Conservation (phyloP, 2,113 vertebrate species). For the Cromileptes altivelis region DNA sequence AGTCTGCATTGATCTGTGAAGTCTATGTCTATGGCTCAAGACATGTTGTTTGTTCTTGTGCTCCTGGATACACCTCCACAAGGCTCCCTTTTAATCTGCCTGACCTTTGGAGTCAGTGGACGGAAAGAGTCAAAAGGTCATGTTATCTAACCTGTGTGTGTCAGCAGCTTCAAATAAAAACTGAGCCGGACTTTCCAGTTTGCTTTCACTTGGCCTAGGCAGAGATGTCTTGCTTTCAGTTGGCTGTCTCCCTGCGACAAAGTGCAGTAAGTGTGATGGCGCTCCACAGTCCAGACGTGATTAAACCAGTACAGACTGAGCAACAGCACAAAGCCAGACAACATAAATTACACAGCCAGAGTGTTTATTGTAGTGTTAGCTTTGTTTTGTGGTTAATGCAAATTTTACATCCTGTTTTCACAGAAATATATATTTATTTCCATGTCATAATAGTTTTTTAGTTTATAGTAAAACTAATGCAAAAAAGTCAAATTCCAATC, state of each 20-base stretch:
- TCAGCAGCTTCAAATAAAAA: constrained; percentile 58
- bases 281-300: neutral
- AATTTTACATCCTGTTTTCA: neutral
- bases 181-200: neutral
- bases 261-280: neutral
- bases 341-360: neutral
- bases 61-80: constrained; percentile 10
- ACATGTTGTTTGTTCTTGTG: constrained; percentile 14
- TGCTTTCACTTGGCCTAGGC: neutral
- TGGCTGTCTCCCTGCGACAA: neutral
- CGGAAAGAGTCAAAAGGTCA: constrained; percentile 49
- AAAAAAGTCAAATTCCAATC: too few relatives aligned
- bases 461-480: neutral
- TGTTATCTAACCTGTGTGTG: constrained; percentile 18
- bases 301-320: neutral
- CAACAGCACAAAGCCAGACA: neutral
- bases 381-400: neutral
- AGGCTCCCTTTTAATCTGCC: constrained; percentile 32
- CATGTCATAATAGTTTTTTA: too few relatives aligned
- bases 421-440: neutral
- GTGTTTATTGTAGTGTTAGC: neutral
- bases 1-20: constrained; percentile 11
- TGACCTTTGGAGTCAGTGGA: constrained; percentile 56
- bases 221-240: neutral
- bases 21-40: constrained; percentile 33